These are phyloP conservation scores for Drosophila seclusa DNA, from an alignment of 2,888 invertebrate species.

Conservation along the genomic window DNA sequence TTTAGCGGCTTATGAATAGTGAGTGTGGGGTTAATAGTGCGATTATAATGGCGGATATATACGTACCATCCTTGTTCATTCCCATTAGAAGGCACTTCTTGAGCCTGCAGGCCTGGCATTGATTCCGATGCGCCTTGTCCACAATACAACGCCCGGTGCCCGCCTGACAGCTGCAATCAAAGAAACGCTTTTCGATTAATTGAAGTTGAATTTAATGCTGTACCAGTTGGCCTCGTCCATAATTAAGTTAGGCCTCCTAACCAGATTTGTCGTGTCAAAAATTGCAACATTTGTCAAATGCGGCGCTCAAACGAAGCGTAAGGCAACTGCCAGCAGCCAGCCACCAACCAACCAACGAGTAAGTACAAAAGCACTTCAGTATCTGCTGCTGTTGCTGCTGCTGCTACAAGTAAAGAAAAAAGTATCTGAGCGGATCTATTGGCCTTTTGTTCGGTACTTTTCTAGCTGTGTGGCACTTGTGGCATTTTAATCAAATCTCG, in stretches of 20 bases:
- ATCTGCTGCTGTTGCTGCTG: background rate
- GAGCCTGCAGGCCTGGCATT: constrained; percentile 98
- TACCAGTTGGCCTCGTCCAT: constrained; percentile 23
- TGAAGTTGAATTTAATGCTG: constrained; percentile 30
- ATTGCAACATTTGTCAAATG: constrained; percentile 79
- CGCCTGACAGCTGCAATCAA: constrained; percentile 94
- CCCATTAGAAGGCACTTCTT: constrained; percentile 99
- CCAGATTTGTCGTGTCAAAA: constrained; percentile 69
- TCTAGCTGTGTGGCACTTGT: constrained; percentile 64
- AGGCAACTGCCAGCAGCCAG: constrained; percentile 24
- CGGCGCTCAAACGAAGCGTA: constrained; percentile 41
- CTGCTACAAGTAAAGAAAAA: constrained; percentile 11
- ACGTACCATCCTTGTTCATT: constrained; percentile 99
- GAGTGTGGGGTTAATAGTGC: constrained; percentile 15
- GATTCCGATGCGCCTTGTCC: constrained; percentile 99
- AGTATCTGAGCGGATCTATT: constrained; percentile 47
- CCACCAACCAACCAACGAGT: constrained; percentile 2
- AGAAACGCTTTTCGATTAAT: constrained; percentile 47
- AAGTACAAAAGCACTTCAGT: constrained; percentile 55
- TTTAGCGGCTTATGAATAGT: constrained; percentile 46
- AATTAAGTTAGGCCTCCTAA: constrained; percentile 68
- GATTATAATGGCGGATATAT: background rate
- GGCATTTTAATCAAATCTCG: constrained; percentile 84
- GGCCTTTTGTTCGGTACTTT: constrained; percentile 58
- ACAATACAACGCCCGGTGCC: constrained; percentile 98